A percentile compares a stretch with the other conserved stretches of the same genome.
These are phyloP conservation scores for Dicentrarchus labrax DNA, from an alignment of 2,113 vertebrate genomes.

Conservation along the genomic window DNA sequence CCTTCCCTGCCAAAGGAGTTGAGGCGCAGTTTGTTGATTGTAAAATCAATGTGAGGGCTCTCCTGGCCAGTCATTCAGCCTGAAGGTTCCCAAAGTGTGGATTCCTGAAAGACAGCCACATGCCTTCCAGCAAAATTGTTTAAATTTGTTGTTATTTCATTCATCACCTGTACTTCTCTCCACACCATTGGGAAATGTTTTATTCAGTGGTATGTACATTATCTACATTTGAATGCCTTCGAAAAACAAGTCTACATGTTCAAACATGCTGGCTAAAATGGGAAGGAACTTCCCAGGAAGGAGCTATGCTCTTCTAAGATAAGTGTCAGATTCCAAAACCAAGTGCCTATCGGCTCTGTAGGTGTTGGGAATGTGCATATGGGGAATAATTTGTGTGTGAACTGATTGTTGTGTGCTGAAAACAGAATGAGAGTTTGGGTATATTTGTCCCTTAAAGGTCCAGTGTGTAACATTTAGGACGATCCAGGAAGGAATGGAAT, in stretches of 20 bases:
- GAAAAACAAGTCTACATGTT: conserved; percentile 29
- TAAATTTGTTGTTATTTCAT: conserved; percentile 32
- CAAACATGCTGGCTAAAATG: conserved; percentile 28
- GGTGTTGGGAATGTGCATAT: neutral
- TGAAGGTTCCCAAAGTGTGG: conserved; percentile 25
- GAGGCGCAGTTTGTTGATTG: conserved; percentile 60
- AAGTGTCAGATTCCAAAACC: conserved; percentile 59
- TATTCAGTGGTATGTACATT: conserved; percentile 3
- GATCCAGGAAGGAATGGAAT: no score
- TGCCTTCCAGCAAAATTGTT: conserved; percentile 21
- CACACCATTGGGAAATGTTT: neutral
- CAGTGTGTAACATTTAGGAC: no score
- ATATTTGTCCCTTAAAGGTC: neutral
- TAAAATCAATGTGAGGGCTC: conserved; percentile 68
- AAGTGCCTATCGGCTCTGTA: neutral
- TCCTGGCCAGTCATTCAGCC: conserved; percentile 17
- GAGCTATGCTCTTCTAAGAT: conserved; percentile 35
- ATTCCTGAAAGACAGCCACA: conserved; percentile 1
- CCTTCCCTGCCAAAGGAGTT: conserved; percentile 20
- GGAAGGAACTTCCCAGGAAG: neutral
- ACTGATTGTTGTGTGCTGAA: neutral
- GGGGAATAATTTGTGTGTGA: neutral
- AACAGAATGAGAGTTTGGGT: neutral
- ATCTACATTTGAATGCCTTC: conserved; percentile 10
- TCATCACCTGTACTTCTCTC: neutral